Base-by-base conservation (phyloP, 2,113 vertebrate genomes). In the Addax nasomaculatus region DNA sequence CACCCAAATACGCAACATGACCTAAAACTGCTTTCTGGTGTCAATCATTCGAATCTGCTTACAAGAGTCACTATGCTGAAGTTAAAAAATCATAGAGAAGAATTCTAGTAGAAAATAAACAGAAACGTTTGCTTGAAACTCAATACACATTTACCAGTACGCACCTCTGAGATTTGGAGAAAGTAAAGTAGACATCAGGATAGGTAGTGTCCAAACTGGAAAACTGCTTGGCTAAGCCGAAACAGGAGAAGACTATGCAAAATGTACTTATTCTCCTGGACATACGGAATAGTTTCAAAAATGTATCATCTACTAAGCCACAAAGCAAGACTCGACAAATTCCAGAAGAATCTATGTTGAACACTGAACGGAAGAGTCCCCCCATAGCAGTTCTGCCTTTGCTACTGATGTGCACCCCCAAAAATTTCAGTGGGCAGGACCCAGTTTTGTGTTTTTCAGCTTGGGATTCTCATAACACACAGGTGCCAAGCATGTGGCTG, bases 161-260 rank as follows among this genome's bases (percentile, higher is more conserved):
- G 0, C 3, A 33, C 23, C 16, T 79, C 84, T 47, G 49, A 60
- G 57, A 51, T 67, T 2, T 76, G 73, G 53, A 53, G 60, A 60
- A 55, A 85, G 51, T 8, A 78, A 79, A 94, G 29, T 27, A 58
- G 70, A 93, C 58, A 60, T 60, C 55, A 78, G 43, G 51, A 51
- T 3, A 78, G 21, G 85, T 36, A 39, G 67, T 45, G 33, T 5
- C 53, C 51, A 88, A 39, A 29, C 1, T 17, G 17, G 67, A 58
- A 73, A 85, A 9, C n/a, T 43, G 7, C 27, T 47, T 10, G 16
- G 25, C 25, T 15, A 60, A 53, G 36, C 2, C 64, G 13, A 62
- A 76, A 53, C 9, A 49, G 62, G 62, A 88, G 43, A 70, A 51
- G 39, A 25, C 2, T 0, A 8, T 21, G 12, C 64, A 81, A 85